Conservation (phyloP, 2,113 vertebrate genomes). For the Syngnathoides biaculeatus region DNA sequence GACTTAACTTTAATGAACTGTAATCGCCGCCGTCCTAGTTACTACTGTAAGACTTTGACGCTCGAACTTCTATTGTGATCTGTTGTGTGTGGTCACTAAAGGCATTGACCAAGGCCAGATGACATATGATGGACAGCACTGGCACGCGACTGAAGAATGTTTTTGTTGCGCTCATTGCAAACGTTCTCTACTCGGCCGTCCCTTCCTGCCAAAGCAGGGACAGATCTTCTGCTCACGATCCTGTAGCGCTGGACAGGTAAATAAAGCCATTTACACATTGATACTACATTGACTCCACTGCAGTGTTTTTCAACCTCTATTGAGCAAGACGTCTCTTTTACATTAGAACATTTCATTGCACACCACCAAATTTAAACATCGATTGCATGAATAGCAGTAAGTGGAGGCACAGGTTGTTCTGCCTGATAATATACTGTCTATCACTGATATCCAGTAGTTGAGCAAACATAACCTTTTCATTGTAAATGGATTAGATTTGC, state of each 20-base stretch:
- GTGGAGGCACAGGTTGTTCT: background rate
- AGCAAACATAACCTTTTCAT: no score
- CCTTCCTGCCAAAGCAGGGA: slow-evolving; percentile 95
- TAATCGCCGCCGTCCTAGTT: background rate
- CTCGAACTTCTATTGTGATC: background rate
- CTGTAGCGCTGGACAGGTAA: slow-evolving; percentile 86
- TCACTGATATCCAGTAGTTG: no score
- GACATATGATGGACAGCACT: slow-evolving; percentile 97
- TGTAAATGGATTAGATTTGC: no score
- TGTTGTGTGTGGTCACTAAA: slow-evolving; percentile 40
- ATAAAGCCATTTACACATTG: background rate
- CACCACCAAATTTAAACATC: background rate
- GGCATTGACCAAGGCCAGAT: slow-evolving; percentile 99
- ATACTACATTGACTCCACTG: background rate
- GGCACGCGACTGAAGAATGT: slow-evolving; percentile 95
- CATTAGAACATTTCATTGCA: no score
- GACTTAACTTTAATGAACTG: no score
- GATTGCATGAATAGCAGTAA: background rate
- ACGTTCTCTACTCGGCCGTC: slow-evolving; percentile 91
- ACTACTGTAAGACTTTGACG: background rate
- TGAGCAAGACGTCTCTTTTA: background rate
- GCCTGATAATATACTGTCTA: background rate
- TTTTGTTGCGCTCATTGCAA: slow-evolving; percentile 96
- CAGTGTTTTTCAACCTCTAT: background rate
- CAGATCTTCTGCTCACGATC: slow-evolving; percentile 97